Conservation (phyloP, 2,888 invertebrate species). For the Melitaea athalia region DNA sequence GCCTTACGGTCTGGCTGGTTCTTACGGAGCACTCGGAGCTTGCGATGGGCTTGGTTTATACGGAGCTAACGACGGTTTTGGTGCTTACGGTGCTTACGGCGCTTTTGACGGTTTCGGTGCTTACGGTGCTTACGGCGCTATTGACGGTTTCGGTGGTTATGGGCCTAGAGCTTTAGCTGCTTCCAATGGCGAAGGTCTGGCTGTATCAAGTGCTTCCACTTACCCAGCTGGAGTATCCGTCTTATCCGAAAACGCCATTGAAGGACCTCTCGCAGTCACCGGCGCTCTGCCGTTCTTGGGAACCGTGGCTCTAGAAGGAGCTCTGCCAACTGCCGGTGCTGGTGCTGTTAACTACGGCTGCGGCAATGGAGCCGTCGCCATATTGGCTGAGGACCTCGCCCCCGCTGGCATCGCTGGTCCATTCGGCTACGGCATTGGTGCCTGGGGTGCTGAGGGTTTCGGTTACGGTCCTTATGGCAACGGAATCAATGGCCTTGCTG, state of each 20-base stretch:
- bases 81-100: background rate
- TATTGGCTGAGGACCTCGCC: background rate
- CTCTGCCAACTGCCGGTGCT: constrained; percentile 3
- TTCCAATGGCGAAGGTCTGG: background rate
- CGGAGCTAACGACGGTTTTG: background rate
- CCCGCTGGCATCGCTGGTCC: background rate
- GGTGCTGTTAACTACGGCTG: constrained; percentile 2
- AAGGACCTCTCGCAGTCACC: background rate
- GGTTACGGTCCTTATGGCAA: background rate
- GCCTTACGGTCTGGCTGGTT: background rate
- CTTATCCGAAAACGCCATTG: background rate
- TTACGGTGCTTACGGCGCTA: background rate
- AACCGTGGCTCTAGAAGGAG: constrained; percentile 1
- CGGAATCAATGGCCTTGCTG: background rate
- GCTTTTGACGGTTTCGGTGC: background rate
- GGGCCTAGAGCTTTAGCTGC: background rate
- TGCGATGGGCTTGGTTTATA: background rate
- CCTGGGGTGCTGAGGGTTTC: background rate
- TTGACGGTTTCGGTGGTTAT: background rate
- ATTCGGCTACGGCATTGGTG: background rate
- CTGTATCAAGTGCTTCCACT: background rate
- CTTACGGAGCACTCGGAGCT: background rate
- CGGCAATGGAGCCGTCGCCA: background rate
- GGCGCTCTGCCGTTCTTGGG: constrained; percentile 3
- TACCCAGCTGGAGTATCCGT: background rate